Conservation (phyloP, 1,140 invertebrate genomes). For the Acyrthosiphon pisum region DNA sequence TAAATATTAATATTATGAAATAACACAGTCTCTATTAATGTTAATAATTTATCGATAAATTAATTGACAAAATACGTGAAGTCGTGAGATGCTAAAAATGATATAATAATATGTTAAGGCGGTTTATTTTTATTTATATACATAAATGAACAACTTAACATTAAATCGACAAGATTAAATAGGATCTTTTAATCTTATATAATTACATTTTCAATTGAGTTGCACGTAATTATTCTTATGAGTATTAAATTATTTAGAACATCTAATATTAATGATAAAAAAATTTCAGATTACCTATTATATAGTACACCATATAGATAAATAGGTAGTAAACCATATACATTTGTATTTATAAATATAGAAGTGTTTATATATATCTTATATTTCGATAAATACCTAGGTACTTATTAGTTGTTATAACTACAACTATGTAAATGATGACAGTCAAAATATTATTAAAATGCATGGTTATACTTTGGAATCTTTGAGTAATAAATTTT, state of each 20-base stretch:
- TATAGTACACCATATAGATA: too few relatives aligned
- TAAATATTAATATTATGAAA: neutral
- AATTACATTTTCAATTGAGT: neutral
- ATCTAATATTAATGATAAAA: neutral
- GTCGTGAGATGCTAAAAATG: neutral
- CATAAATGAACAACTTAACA: neutral
- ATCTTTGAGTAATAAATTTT: neutral
- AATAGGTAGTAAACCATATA: too few relatives aligned
- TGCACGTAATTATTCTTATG: neutral
- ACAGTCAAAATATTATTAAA: neutral
- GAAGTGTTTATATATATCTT: neutral
- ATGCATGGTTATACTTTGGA: neutral
- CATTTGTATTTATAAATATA: too few relatives aligned
- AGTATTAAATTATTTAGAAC: neutral
- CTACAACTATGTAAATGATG: neutral
- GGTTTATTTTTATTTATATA: neutral
- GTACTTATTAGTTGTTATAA: too few relatives aligned
- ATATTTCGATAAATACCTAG: neutral
- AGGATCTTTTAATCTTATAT: neutral
- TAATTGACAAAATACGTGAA: neutral
- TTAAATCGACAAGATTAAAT: neutral
- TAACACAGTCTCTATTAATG: neutral
- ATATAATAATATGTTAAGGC: neutral
- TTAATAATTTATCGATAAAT: neutral
- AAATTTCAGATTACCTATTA: too few relatives aligned